Evolutionary conservation across 2,113 vertebrate species (phyloP).

Genomic region (Atractosteus spatula): DNA sequence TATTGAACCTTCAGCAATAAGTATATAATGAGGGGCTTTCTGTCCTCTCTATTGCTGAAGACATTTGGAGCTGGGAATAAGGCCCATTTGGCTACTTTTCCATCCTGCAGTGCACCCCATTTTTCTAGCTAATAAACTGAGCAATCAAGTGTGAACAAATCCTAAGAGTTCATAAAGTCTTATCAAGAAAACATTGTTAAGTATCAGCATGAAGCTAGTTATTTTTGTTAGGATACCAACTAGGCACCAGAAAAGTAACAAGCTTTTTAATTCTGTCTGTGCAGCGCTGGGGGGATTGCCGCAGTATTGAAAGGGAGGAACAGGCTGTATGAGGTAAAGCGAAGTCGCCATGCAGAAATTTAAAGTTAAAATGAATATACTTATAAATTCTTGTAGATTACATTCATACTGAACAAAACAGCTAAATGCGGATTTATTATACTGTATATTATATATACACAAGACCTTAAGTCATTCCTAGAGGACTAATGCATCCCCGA

Average conservation of each 20-base stretch:
- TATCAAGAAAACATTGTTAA: conserved; percentile 36
- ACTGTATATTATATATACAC: too few species aligned
- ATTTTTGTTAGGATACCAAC: conserved; percentile 35
- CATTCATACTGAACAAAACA: too few species aligned
- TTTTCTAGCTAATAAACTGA: conserved; percentile 68
- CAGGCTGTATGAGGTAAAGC: too few species aligned
- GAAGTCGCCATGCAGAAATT: too few species aligned
- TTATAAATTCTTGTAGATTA: too few species aligned
- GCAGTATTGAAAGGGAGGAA: too few species aligned
- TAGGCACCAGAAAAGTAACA: conserved; percentile 2
- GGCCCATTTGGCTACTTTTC: conserved; percentile 21
- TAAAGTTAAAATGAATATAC: too few species aligned
- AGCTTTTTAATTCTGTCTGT: too few species aligned
- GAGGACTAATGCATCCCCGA: too few species aligned
- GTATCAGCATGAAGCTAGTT: conserved; percentile 43
- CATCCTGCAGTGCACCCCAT: conserved; percentile 58
- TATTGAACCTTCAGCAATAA: conserved; percentile 71
- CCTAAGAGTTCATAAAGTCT: conserved; percentile 34
- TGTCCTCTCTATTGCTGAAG: conserved; percentile 61
- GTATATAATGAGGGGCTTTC: conserved; percentile 70
- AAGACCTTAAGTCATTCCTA: too few species aligned
- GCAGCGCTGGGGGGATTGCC: too few species aligned
- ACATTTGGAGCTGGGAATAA: conserved; percentile 51
- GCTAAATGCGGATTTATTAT: too few species aligned
- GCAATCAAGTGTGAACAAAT: conserved; percentile 49